These are phyloP conservation scores for Aurelia coerulea DNA, from an alignment of 30 jellyfish, hydroid and myxozoan species.

Conservation along the genomic window DNA sequence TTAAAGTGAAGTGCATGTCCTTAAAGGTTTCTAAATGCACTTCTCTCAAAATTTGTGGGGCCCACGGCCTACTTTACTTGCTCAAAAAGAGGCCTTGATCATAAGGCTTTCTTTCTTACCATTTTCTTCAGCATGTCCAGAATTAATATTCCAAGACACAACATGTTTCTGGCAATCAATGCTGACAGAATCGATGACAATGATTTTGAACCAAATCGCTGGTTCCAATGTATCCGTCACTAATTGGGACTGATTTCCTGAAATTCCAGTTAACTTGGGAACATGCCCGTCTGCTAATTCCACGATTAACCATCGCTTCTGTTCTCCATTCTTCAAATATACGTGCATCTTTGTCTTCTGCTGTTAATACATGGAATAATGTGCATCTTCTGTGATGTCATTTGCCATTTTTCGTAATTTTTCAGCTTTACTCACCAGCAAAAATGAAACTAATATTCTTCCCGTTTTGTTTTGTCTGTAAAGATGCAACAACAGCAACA, in stretches of 20 bases:
- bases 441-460: not conserved
- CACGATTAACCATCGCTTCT: constrained; percentile 73
- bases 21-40: no score
- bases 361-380: not conserved
- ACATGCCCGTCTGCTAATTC: constrained; percentile 80
- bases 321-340: constrained; percentile 71
- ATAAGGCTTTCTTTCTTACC: no score
- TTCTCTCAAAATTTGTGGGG: no score
- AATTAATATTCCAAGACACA: constrained; percentile 72
- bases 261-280: constrained; percentile 85
- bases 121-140: constrained; percentile 5
- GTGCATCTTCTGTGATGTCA: no score
- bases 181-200: constrained; percentile 81
- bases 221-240: constrained; percentile 79
- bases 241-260: constrained; percentile 32
- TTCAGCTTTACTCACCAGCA: not conserved
- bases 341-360: constrained; percentile 72
- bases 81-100: no score
- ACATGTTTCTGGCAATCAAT: constrained; percentile 78
- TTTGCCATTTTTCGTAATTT: not conserved
- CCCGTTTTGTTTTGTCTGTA: no score
- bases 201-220: constrained; percentile 90
- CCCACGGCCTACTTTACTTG: no score
- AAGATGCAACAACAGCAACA: not conserved
- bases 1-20: no score